These are phyloP conservation scores for Perizoma affinitatum DNA, from an alignment of 2,888 invertebrate species.

Conservation along the genomic window DNA sequence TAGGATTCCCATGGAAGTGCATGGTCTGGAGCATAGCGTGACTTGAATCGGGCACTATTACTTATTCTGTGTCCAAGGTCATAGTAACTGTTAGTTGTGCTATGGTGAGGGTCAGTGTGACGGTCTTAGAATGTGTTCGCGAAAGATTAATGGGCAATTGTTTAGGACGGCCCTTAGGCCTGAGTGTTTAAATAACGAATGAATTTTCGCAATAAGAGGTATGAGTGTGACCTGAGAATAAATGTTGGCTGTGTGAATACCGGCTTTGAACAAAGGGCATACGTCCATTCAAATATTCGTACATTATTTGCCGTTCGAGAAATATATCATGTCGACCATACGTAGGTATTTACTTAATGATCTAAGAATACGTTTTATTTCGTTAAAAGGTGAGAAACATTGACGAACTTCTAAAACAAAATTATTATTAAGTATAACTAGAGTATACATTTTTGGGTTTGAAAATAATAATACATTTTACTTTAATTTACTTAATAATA, in stretches of 20 bases:
- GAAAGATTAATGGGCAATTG: slow-evolving; percentile 45
- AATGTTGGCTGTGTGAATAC: slow-evolving; percentile 22
- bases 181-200: slow-evolving; percentile 28
- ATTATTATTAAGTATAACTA: no score
- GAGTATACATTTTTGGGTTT: no score
- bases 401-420: no score
- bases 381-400: no score
- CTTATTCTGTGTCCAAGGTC: slow-evolving; percentile 17
- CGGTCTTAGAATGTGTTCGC: slow-evolving; percentile 41
- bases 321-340: background rate
- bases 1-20: slow-evolving; percentile 38
- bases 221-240: slow-evolving; percentile 30
- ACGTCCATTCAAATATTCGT: slow-evolving; percentile 6
- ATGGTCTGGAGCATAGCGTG: slow-evolving; percentile 24
- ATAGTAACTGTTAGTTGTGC: slow-evolving; percentile 16
- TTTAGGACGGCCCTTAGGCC: slow-evolving; percentile 20
- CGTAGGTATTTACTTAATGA: no score
- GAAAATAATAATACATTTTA: no score
- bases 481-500: no score
- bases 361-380: no score
- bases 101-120: slow-evolving; percentile 45
- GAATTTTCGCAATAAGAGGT: slow-evolving; percentile 30
- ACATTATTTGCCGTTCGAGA: slow-evolving; percentile 15
- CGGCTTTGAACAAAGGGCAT: slow-evolving; percentile 23
- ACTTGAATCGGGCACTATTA: slow-evolving; percentile 17